phyloP scores from a whole-genome alignment of 2,797 vertebrate species.

The Karalla daura region DNA sequence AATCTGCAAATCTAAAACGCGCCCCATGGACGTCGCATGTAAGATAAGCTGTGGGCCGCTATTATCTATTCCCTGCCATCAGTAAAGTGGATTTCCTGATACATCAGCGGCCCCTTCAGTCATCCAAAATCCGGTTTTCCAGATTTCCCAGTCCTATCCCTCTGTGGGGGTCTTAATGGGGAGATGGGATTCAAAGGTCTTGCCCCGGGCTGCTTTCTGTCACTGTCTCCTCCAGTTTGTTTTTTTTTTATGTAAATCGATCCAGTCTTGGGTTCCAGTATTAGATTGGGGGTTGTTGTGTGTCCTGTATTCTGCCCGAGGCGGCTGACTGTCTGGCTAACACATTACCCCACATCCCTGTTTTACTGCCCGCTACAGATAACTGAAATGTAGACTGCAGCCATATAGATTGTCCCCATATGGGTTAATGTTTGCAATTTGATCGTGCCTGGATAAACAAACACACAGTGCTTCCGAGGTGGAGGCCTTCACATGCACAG shows the following conservation, averaged over 20 bases:
- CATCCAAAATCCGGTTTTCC: slow-evolving; percentile 71
- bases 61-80: slow-evolving; percentile 70
- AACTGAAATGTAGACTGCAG: slow-evolving; percentile 58
- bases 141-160: slow-evolving; percentile 61
- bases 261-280: slow-evolving; percentile 76
- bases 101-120: slow-evolving; percentile 58
- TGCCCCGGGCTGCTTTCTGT: slow-evolving; percentile 68
- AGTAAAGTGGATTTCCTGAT: slow-evolving; percentile 74
- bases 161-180: slow-evolving; percentile 70
- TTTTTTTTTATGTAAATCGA: slow-evolving; percentile 78
- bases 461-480: slow-evolving; percentile 24
- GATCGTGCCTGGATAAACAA: slow-evolving; percentile 54
- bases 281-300: slow-evolving; percentile 67
- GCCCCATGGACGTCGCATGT: slow-evolving; percentile 46
- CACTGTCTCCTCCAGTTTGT: slow-evolving; percentile 46
- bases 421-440: slow-evolving; percentile 70
- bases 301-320: slow-evolving; percentile 70
- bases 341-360: slow-evolving; percentile 72
- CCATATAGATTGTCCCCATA: slow-evolving; percentile 66
- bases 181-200: slow-evolving; percentile 67
- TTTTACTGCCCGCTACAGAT: slow-evolving; percentile 44
- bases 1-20: slow-evolving; percentile 62
- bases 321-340: slow-evolving; percentile 83
- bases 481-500: slow-evolving; percentile 34
- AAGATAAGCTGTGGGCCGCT: slow-evolving; percentile 68